Percentiles rank a stretch among this genome's conserved stretches.
Conservation (phyloP, 2,888 invertebrate genomes). For the Patella depressa region DNA sequence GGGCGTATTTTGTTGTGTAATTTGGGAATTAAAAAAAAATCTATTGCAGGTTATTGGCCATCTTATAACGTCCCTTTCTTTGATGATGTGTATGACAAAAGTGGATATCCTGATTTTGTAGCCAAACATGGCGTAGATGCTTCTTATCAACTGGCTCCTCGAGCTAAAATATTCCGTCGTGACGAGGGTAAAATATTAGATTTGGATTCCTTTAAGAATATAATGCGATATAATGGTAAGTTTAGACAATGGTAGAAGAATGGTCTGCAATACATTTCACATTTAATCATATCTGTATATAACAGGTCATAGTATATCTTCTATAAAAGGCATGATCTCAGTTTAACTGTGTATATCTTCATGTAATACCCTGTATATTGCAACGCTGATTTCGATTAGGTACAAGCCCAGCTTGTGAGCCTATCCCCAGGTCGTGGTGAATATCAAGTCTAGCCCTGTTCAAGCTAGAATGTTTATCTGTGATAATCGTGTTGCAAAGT, state of each 20-base stretch:
- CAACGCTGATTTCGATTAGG: too few relatives aligned
- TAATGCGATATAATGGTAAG: conserved; percentile 69
- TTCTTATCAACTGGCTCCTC: conserved; percentile 65
- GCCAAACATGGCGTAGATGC: conserved; percentile 55
- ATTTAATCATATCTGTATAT: too few relatives aligned
- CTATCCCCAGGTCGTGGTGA: too few relatives aligned
- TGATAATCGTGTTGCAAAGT: too few relatives aligned
- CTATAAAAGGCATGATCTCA: too few relatives aligned
- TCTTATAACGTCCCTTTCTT: conserved; percentile 70
- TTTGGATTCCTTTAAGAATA: conserved; percentile 55
- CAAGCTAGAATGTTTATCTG: too few relatives aligned
- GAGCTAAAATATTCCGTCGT: conserved; percentile 69
- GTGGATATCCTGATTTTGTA: conserved; percentile 64
- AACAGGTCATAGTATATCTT: too few relatives aligned
- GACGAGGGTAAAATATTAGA: conserved; percentile 61
- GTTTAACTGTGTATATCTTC: too few relatives aligned
- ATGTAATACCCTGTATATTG: too few relatives aligned
- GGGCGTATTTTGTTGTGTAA: too few relatives aligned
- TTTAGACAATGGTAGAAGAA: background rate
- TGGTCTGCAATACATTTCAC: background rate
- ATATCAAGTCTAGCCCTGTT: too few relatives aligned
- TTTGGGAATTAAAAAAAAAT: background rate
- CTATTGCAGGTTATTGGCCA: conserved; percentile 64
- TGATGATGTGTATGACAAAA: conserved; percentile 62
- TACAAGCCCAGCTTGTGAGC: too few relatives aligned